Percentiles rank a stretch among this genome's conserved stretches.
Conservation (phyloP, 2,888 invertebrate species). For the Cephus nigrinus region DNA sequence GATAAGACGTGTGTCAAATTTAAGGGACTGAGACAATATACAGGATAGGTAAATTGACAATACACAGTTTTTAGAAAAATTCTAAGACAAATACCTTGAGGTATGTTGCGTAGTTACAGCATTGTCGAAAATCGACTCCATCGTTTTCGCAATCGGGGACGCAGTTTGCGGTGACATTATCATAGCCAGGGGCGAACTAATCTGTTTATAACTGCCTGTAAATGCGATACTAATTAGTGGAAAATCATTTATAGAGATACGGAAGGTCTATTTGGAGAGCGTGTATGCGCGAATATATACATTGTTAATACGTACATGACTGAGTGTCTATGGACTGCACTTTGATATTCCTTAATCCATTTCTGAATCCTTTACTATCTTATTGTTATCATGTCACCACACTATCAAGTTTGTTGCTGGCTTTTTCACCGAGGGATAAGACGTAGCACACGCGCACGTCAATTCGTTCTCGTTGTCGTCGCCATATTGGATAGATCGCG, state of each 20-base stretch:
- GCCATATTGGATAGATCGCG: not conserved
- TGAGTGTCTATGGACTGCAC: not conserved
- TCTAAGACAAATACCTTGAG: not conserved
- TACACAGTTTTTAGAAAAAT: no score
- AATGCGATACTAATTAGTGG: constrained; percentile 53
- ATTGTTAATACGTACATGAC: not conserved
- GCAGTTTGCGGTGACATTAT: constrained; percentile 36
- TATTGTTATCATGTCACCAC: not conserved
- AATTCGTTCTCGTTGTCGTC: not conserved
- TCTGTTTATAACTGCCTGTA: constrained; percentile 60
- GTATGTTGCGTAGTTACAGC: not conserved
- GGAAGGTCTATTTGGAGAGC: not conserved
- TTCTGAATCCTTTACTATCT: not conserved
- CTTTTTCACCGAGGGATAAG: not conserved
- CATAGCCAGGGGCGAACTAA: constrained; percentile 47
- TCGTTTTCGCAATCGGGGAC: not conserved
- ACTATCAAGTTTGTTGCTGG: not conserved
- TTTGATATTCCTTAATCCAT: not conserved
- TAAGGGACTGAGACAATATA: not conserved
- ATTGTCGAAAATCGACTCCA: not conserved
- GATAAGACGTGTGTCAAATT: not conserved
- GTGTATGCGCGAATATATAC: not conserved
- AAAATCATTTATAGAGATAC: constrained; percentile 44
- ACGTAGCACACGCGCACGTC: not conserved
- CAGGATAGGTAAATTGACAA: not conserved